Evolutionary conservation across 2,888 invertebrate genomes (phyloP).

Genomic region (Heliconius aoede): DNA sequence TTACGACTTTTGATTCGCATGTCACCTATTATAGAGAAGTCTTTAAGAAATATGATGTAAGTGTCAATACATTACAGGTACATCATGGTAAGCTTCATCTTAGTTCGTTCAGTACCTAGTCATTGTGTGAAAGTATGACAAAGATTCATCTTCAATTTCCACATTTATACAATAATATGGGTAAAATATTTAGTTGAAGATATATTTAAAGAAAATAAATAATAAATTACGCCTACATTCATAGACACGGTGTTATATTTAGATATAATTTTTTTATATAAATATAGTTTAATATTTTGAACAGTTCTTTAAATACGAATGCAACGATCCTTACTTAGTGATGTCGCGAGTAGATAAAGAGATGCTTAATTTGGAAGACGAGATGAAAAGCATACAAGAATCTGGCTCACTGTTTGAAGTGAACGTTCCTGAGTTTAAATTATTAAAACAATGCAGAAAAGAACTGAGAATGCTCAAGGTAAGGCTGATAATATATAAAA

Average conservation of each 20-base stretch:
- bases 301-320: conserved; percentile 89
- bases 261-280: no score
- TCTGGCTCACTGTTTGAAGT: conserved; percentile 98
- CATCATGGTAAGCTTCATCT: no score
- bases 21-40: conserved; percentile 94
- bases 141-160: no score
- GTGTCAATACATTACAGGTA: conserved; percentile 24
- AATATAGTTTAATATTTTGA: conserved; percentile 38
- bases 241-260: no score
- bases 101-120: no score
- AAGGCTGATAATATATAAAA: conserved; percentile 26
- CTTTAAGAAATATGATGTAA: conserved; percentile 88
- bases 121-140: no score
- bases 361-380: conserved; percentile 90
- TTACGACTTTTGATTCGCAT: conserved; percentile 92
- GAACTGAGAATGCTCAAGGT: conserved; percentile 95
- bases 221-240: no score
- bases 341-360: conserved; percentile 91
- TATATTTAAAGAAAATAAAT: no score
- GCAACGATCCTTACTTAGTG: conserved; percentile 88
- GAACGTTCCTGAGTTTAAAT: conserved; percentile 96
- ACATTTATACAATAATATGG: no score
- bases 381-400: conserved; percentile 93
- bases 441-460: conserved; percentile 94
- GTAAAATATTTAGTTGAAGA: no score